phyloP scores from a whole-genome alignment of 2,797 vertebrate species.

The Tokudaia tokunoshimensis region DNA sequence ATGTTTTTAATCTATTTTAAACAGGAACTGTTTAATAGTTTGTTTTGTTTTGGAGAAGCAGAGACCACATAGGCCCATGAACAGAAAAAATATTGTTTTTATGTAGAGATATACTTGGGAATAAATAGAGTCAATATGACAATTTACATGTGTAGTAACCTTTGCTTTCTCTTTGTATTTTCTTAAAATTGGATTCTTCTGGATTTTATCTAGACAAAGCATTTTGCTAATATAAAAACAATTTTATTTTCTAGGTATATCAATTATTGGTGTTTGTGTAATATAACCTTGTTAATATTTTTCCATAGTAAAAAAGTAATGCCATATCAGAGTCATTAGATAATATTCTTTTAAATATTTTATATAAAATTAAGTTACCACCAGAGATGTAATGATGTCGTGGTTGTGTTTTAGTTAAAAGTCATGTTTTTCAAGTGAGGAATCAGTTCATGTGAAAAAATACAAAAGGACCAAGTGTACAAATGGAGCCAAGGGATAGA shows the following conservation, averaged over 20 bases:
- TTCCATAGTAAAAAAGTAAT: neutral
- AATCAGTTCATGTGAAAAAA: slow-evolving; percentile 24
- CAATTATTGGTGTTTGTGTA: neutral
- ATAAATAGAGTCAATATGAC: neutral
- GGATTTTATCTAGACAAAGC: neutral
- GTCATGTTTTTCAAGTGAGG: neutral
- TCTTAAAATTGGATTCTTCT: neutral
- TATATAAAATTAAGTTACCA: neutral
- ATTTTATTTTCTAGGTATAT: neutral
- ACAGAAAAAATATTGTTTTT: neutral
- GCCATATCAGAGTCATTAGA: neutral
- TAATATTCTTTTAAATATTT: neutral
- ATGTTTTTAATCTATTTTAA: neutral
- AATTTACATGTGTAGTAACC: neutral
- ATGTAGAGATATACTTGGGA: neutral
- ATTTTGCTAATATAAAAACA: neutral
- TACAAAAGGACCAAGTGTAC: too few species aligned
- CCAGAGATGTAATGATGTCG: neutral
- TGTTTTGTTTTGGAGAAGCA: neutral
- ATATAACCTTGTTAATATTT: neutral
- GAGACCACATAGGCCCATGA: neutral
- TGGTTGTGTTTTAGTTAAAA: slow-evolving; percentile 5
- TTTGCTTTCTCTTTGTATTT: neutral
- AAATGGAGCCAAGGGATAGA: accelerated
- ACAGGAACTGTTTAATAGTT: neutral